phyloP scores from a whole-genome alignment of 1,140 invertebrate species.

The Hypothenemus hampei region DNA sequence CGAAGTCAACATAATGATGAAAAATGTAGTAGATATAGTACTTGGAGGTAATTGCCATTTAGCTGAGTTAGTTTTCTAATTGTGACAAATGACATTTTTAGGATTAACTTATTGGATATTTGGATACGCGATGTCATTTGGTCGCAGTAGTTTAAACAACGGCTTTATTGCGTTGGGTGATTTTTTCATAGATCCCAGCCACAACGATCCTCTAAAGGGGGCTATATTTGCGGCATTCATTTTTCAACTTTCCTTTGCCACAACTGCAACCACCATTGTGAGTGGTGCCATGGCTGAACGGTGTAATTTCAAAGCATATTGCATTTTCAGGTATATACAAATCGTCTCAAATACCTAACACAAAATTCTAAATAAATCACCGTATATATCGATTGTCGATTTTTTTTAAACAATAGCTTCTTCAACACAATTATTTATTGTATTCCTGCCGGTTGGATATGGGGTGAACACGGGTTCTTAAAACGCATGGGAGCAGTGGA shows the following conservation, averaged over 20 bases:
- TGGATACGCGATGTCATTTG: slow-evolving; percentile 89
- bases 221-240: slow-evolving; percentile 76
- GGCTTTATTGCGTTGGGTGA: slow-evolving; percentile 69
- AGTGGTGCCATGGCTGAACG: slow-evolving; percentile 87
- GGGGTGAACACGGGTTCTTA: slow-evolving; percentile 82
- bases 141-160: slow-evolving; percentile 63
- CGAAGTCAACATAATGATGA: slow-evolving; percentile 97
- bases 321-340: slow-evolving; percentile 71
- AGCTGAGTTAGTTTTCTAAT: neutral
- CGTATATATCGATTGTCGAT: neutral
- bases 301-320: slow-evolving; percentile 87
- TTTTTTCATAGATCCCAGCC: slow-evolving; percentile 62
- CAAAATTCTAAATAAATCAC: neutral
- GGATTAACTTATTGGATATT: slow-evolving; percentile 91
- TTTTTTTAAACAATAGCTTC: slow-evolving; percentile 61
- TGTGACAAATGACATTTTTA: slow-evolving; percentile 29
- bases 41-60: slow-evolving; percentile 60
- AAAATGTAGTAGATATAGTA: slow-evolving; percentile 89
- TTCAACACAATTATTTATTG: slow-evolving; percentile 89
- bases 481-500: slow-evolving; percentile 77
- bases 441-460: slow-evolving; percentile 89
- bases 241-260: slow-evolving; percentile 85
- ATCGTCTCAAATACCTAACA: neutral
- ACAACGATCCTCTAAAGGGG: slow-evolving; percentile 68
- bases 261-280: slow-evolving; percentile 87